phyloP scores from a whole-genome alignment of 2,113 vertebrate species.

The Chelonoidis abingdonii region DNA sequence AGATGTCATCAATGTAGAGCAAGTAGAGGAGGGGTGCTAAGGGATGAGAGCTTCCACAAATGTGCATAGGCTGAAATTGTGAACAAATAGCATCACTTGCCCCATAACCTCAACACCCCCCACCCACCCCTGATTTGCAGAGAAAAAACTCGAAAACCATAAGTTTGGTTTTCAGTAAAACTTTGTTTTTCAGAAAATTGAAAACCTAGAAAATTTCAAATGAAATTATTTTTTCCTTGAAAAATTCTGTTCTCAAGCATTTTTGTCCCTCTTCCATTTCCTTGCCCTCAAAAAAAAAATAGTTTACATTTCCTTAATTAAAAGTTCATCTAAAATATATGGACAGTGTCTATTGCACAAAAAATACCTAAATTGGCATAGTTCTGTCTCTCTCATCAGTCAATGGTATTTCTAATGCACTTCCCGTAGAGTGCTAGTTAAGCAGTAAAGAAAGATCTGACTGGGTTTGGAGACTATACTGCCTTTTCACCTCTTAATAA shows the following conservation, averaged over 20 bases:
- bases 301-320: background rate
- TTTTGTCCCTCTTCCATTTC: background rate
- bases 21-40: too few relatives aligned
- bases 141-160: background rate
- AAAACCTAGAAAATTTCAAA: background rate
- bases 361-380: background rate
- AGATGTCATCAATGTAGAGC: too few relatives aligned
- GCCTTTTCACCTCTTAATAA: background rate
- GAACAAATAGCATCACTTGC: too few relatives aligned
- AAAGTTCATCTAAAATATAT: background rate
- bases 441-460: background rate
- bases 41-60: too few relatives aligned
- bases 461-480: background rate
- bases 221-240: background rate
- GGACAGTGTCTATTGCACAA: background rate
- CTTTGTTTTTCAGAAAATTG: background rate
- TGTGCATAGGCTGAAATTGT: too few relatives aligned
- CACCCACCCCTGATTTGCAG: background rate
- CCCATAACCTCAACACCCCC: too few relatives aligned
- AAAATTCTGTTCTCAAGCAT: background rate
- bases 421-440: background rate
- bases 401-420: background rate
- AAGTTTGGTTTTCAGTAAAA: background rate
- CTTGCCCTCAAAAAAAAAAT: background rate
- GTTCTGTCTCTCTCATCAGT: background rate